phyloP scores from a whole-genome alignment of 2,888 invertebrate species.

The Folsomia manolachei region DNA sequence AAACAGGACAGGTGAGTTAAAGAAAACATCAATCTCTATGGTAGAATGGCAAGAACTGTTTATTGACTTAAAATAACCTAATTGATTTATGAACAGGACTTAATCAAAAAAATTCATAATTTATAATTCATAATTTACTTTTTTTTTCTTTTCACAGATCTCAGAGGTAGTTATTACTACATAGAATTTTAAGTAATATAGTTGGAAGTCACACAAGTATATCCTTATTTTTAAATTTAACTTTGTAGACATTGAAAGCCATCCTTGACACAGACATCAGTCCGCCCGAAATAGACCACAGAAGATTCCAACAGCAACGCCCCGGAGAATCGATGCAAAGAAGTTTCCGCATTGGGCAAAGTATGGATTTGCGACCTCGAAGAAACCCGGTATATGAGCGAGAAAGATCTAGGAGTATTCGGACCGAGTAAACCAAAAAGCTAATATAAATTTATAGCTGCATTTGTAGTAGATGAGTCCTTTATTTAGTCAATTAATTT shows the following conservation, averaged over 20 bases:
- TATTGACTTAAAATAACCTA: no score
- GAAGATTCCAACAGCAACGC: slow-evolving; percentile 24
- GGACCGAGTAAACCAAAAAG: slow-evolving; percentile 25
- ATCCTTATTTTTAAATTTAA: slow-evolving; percentile 20
- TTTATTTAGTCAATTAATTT: no score
- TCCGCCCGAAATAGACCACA: slow-evolving; percentile 7
- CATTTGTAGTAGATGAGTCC: no score
- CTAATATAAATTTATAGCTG: no score
- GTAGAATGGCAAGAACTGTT: no score
- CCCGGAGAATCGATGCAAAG: slow-evolving; percentile 35
- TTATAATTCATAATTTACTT: no score
- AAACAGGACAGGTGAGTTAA: slow-evolving; percentile 59
- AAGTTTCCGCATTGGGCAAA: slow-evolving; percentile 45
- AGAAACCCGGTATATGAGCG: slow-evolving; percentile 40
- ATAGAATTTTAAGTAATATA: slow-evolving; percentile 12
- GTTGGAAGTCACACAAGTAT: no score
- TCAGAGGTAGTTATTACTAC: slow-evolving; percentile 52
- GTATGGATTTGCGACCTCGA: slow-evolving; percentile 38
- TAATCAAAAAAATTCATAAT: no score
- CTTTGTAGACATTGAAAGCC: slow-evolving; percentile 55
- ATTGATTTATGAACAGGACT: no score
- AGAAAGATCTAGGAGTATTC: slow-evolving; percentile 27
- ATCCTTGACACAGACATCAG: slow-evolving; percentile 33
- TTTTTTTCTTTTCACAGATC: no score
- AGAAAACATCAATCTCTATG: no score